A percentile compares a stretch with the other conserved stretches of the same genome.
phyloP scores from a whole-genome alignment of 2,888 invertebrate species.

The Tetragnatha montana region DNA sequence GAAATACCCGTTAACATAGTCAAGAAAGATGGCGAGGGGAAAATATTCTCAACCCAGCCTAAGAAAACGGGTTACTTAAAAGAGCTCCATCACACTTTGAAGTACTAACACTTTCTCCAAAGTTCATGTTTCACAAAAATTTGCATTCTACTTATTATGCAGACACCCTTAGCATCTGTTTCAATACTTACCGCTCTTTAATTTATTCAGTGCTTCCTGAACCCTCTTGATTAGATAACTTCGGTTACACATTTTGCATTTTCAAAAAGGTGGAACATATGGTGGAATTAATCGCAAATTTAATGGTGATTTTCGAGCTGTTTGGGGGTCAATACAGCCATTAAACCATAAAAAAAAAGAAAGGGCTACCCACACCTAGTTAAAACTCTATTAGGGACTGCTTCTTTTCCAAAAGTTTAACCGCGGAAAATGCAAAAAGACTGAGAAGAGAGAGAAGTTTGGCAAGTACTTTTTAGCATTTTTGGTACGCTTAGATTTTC shows the following conservation, averaged over 20 bases:
- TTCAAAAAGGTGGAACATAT: background rate
- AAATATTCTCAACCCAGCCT: no score
- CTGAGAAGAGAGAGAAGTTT: background rate
- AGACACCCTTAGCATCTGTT: background rate
- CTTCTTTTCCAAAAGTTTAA: background rate
- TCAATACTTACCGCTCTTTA: background rate
- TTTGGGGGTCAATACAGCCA: background rate
- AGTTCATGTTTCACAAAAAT: background rate
- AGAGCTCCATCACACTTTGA: background rate
- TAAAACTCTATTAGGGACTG: background rate
- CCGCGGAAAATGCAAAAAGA: background rate
- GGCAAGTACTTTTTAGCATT: no score
- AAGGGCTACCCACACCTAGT: background rate
- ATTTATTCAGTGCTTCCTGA: background rate
- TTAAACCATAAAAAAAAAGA: background rate
- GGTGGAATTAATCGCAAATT: conserved; percentile 36
- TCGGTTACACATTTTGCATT: background rate
- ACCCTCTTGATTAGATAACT: background rate
- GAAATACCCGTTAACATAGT: no score
- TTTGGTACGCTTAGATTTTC: no score
- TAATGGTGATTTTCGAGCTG: conserved; percentile 30
- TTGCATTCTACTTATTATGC: background rate
- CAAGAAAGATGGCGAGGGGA: no score
- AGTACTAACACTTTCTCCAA: background rate
- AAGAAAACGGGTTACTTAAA: background rate